These are phyloP conservation scores for Ictidomys tridecemlineatus DNA, from an alignment of 2,113 vertebrate species.

Conservation along the genomic window DNA sequence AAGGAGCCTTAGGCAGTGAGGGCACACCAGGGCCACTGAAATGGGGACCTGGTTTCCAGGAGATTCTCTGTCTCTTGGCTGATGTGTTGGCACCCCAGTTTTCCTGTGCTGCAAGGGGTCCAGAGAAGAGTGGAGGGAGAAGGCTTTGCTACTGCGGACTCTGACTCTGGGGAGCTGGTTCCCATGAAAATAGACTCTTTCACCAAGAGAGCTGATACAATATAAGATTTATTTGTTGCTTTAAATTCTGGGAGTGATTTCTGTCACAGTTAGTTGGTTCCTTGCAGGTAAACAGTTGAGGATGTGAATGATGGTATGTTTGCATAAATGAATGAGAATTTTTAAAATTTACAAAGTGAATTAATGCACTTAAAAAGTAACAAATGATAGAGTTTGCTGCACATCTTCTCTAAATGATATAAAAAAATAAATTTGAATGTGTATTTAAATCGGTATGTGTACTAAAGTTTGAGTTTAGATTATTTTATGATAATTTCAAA, in stretches of 20 bases:
- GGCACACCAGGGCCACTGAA: neutral
- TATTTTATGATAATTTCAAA: slow-evolving; percentile 40
- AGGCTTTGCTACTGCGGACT: neutral
- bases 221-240: neutral
- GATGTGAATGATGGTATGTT: neutral
- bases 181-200: neutral
- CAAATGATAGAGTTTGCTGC: neutral
- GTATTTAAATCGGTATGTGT: slow-evolving; percentile 28
- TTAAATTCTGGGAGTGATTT: neutral
- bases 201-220: neutral
- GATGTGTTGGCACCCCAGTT: neutral
- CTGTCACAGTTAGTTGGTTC: neutral
- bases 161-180: neutral
- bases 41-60: no score
- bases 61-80: neutral
- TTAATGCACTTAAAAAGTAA: no score
- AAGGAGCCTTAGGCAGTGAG: neutral
- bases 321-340: neutral
- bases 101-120: neutral
- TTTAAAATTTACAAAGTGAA: neutral
- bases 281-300: neutral
- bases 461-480: slow-evolving; percentile 7
- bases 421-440: neutral
- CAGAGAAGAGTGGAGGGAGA: neutral
- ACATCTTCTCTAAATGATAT: neutral